phyloP scores from a whole-genome alignment of 1,140 invertebrate species.

The Nephotettix cincticeps region DNA sequence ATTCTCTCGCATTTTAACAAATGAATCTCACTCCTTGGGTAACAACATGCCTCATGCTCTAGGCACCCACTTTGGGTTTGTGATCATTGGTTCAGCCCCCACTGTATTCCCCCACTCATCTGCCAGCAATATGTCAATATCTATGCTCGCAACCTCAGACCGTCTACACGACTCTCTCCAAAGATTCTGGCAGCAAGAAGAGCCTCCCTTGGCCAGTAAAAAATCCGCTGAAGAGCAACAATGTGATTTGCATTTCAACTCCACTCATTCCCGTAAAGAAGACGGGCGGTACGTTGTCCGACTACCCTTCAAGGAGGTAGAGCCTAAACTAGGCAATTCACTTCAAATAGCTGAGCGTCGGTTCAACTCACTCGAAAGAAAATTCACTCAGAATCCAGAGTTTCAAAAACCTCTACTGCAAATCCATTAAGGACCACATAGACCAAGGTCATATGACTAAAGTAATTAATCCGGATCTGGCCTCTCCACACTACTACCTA shows the following conservation, averaged over 20 bases:
- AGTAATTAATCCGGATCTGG: background rate
- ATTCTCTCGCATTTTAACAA: background rate
- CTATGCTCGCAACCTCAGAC: no score
- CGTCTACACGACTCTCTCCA: background rate
- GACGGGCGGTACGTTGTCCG: background rate
- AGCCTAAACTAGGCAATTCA: background rate
- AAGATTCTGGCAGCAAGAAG: background rate
- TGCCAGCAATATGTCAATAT: no score
- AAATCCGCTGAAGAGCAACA: background rate
- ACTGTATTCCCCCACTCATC: no score
- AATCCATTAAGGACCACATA: slow-evolving; percentile 41
- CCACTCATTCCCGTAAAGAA: background rate
- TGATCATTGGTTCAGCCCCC: background rate
- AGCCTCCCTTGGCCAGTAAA: background rate
- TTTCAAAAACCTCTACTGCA: slow-evolving; percentile 25
- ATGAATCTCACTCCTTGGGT: background rate
- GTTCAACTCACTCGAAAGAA: background rate
- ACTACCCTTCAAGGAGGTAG: background rate
- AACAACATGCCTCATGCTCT: background rate
- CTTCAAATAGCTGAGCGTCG: no score
- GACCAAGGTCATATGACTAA: slow-evolving; percentile 38
- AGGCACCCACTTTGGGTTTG: background rate
- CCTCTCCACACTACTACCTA: slow-evolving; percentile 30
- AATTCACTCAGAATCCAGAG: background rate
- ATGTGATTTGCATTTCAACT: background rate